Evolutionary conservation across 2,888 invertebrate species (phyloP), one percentile per base, ranked within the genome.

Genomic region (Acanthoscelides obtectus): DNA sequence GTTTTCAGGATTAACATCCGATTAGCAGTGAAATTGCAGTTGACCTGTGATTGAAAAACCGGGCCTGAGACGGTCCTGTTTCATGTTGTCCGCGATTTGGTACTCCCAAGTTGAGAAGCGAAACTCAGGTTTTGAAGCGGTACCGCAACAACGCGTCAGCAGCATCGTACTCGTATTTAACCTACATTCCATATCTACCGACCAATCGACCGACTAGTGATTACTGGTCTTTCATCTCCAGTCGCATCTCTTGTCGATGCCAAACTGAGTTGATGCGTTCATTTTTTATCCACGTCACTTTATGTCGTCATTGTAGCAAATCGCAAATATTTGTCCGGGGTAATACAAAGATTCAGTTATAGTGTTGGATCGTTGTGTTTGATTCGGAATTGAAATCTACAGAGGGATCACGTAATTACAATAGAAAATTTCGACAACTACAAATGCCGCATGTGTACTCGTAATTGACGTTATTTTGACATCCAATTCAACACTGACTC

Each of bases 101-200:
- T 45, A 12, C 45, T 45, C 17, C 45, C 45, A 45, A 45, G 5
- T 12, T 12, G 45, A 45, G 45, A 45, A 12, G 45, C 45, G 45
- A 45, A 45, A 45, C 45, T 17, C 45, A 45, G 45, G 17, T 45
- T 45, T 45, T 45, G 12, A 12, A 12, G 45, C 17, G 17, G 12
- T 12, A 45, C 17, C 45, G 45, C 45, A 17, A 45, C 25, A 8
- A 12, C 6, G 12, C 45, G 12, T 12, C n/a, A n/a, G 45, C 3
- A 3, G 5, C 45, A 45, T 45, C 45, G 12, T 45, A 12, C 45
- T 45, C 17, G 45, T 17, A 45, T 66, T 66, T 66, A 20, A 66
- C 66, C 66, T 22, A 66, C 66, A 66, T 66, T 21, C 66, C 66
- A 66, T 66, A 66, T 66, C 45, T 45, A 45, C 45, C 45, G 45